Evolutionary conservation across 35 echinoderm and acorn worm genomes (phyloP).

Genomic region (Holothuria glaberrima): DNA sequence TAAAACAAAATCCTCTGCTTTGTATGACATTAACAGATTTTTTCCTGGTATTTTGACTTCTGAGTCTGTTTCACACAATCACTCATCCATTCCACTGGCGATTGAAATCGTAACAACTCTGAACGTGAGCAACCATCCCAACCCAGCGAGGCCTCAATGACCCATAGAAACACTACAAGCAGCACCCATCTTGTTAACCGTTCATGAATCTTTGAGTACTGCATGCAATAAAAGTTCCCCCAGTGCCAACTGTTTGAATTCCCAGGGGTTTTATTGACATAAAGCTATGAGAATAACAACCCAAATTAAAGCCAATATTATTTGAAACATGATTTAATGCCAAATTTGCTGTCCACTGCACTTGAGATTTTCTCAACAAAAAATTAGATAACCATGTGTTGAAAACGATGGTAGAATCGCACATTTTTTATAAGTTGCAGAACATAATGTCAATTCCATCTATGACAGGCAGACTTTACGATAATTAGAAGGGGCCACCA

Average conservation of each 20-base stretch:
- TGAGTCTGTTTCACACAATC: neutral
- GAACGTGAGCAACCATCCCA: neutral
- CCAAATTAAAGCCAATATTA: conserved; percentile 51
- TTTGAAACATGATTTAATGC: conserved; percentile 54
- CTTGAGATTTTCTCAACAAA: conserved; percentile 49
- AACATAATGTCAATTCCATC: conserved; percentile 48
- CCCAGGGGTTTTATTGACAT: conserved; percentile 46
- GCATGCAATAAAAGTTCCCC: conserved; percentile 42
- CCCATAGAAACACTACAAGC: neutral
- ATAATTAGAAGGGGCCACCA: conserved; percentile 59
- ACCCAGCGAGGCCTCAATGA: conserved; percentile 25
- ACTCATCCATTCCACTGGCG: neutral
- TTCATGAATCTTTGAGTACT: conserved; percentile 51
- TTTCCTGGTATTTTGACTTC: neutral
- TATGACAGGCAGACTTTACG: conserved; percentile 52
- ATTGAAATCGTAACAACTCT: neutral
- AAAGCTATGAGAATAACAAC: conserved; percentile 28
- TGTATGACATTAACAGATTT: conserved; percentile 40
- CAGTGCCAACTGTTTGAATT: conserved; percentile 23
- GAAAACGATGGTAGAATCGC: neutral
- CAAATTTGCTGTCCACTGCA: conserved; percentile 47
- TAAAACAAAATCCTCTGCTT: neutral
- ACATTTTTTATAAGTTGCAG: conserved; percentile 40
- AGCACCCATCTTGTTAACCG: conserved; percentile 46
- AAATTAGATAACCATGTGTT: conserved; percentile 53